These are phyloP conservation scores for Zosterops hypoxanthus DNA, from an alignment of 2,113 vertebrate species.

Conservation along the genomic window DNA sequence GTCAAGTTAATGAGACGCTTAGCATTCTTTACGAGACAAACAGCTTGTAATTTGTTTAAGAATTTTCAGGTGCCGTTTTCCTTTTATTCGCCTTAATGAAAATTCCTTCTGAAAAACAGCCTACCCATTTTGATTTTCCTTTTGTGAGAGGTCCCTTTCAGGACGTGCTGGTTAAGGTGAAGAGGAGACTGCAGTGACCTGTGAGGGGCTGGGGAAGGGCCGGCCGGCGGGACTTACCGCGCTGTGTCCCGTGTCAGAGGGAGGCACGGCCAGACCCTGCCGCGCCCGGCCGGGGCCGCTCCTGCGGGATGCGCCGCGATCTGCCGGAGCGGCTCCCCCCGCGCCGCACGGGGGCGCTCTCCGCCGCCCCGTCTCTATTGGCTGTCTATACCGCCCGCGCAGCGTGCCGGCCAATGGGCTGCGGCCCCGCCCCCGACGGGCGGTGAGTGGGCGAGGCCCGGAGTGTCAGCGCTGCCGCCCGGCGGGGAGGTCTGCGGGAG, in stretches of 20 bases:
- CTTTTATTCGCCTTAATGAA: background rate
- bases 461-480: background rate
- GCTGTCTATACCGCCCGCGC: background rate
- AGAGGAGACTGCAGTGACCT: background rate
- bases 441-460: background rate
- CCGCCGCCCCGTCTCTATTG: accelerated
- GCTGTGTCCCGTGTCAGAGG: accelerated
- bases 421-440: background rate
- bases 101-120: background rate
- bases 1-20: background rate
- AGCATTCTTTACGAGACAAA: background rate
- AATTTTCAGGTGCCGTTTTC: background rate
- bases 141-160: too few species aligned
- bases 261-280: accelerated
- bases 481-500: background rate
- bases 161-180: background rate
- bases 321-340: accelerated
- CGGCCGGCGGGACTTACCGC: accelerated
- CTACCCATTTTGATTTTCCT: accelerated
- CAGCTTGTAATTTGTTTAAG: background rate
- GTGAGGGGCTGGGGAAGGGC: background rate
- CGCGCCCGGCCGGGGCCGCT: accelerated
- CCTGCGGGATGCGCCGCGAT: accelerated
- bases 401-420: background rate
- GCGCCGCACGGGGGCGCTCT: background rate